Conservation (phyloP, 2,888 invertebrate species). For the Chaetoderma sp. region DNA sequence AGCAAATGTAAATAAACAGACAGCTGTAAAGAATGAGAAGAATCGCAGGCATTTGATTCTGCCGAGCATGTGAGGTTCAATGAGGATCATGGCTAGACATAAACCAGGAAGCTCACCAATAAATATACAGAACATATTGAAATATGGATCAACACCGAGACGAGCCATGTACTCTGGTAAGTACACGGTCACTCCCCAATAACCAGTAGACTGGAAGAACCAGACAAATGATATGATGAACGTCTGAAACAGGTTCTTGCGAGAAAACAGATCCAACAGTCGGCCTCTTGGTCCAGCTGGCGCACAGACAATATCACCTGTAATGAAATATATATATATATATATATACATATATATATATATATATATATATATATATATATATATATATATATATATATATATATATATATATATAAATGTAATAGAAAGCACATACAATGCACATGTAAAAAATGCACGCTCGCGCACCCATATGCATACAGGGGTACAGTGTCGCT, state of each 20-base stretch:
- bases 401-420: no score
- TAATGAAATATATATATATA: conserved; percentile 18
- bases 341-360: not conserved
- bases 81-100: conserved; percentile 51
- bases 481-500: no score
- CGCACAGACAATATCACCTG: conserved; percentile 49
- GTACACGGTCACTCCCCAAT: conserved; percentile 58
- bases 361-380: no score
- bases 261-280: conserved; percentile 45
- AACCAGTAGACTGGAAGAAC: conserved; percentile 57
- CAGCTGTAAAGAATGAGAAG: conserved; percentile 46
- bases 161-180: conserved; percentile 55
- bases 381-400: no score
- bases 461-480: no score
- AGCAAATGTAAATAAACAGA: conserved; percentile 48
- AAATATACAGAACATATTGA: conserved; percentile 56
- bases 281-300: conserved; percentile 40
- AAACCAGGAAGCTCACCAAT: conserved; percentile 58
- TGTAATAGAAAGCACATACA: no score
- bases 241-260: conserved; percentile 39
- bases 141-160: conserved; percentile 49
- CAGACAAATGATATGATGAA: conserved; percentile 46
- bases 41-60: conserved; percentile 53
- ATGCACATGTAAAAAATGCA: no score
- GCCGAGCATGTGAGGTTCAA: conserved; percentile 53